These are phyloP conservation scores for Dinomys branickii DNA, from an alignment of 2,113 vertebrate species.

Conservation along the genomic window DNA sequence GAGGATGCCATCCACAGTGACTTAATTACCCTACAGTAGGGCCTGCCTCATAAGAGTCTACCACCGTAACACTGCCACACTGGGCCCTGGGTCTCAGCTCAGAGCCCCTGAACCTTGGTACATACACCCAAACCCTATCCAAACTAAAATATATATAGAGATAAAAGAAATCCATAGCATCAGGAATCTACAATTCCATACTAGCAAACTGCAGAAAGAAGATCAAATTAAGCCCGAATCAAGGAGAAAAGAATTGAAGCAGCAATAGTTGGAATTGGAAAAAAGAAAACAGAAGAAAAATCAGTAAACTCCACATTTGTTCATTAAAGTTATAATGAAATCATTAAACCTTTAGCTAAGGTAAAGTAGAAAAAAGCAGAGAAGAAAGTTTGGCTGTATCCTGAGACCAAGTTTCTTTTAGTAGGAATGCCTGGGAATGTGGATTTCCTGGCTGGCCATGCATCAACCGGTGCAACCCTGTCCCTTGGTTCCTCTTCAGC, in stretches of 20 bases:
- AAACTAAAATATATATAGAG: background rate
- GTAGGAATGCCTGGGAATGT: background rate
- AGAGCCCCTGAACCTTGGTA: background rate
- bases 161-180: background rate
- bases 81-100: background rate
- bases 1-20: background rate
- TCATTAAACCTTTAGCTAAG: background rate
- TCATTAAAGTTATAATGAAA: background rate
- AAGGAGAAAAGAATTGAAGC: background rate
- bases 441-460: background rate
- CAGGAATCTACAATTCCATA: background rate
- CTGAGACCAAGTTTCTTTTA: background rate
- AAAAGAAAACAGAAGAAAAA: background rate
- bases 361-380: background rate
- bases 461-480: fast-evolving
- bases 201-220: background rate
- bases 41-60: background rate
- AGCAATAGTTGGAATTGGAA: background rate
- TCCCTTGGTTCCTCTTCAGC: no score
- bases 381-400: background rate
- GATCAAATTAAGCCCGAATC: background rate
- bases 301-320: background rate
- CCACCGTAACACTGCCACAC: background rate
- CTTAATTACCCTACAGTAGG: no score
- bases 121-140: background rate